Percentiles rank a stretch among this genome's conserved stretches.
These are phyloP conservation scores for Platygyra sinensis DNA, from an alignment of 64 coral and sea anemone species.

Conservation along the genomic window DNA sequence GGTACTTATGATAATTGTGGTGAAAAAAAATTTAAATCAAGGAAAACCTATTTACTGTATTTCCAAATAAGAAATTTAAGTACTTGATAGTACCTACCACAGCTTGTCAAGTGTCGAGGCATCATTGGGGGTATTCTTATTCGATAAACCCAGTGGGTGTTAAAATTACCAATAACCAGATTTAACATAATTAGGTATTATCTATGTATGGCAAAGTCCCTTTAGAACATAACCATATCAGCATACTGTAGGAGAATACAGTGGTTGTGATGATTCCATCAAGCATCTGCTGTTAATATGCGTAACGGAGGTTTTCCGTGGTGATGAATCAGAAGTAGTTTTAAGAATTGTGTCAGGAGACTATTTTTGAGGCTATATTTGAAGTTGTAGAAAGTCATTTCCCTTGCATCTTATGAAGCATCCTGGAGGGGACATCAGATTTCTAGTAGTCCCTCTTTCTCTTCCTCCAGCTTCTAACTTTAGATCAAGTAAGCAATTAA, in stretches of 20 bases:
- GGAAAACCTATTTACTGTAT: no score
- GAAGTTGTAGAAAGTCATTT: background rate
- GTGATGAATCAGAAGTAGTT: background rate
- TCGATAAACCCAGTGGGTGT: background rate
- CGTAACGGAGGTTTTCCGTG: background rate
- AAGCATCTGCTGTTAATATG: background rate
- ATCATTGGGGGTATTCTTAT: no score
- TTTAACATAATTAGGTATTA: background rate
- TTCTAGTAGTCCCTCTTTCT: background rate
- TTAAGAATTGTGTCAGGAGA: background rate
- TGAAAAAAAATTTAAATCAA: no score
- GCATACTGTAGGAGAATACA: background rate
- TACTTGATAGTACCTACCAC: no score
- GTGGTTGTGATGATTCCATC: background rate
- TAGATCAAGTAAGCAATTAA: background rate
- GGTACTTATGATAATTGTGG: no score
- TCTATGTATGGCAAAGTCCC: background rate
- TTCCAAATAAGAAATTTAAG: no score
- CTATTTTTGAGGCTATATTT: background rate
- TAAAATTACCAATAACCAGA: background rate
- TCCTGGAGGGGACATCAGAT: background rate
- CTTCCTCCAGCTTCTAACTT: background rate
- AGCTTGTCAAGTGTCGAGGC: no score
- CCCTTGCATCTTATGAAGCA: background rate
- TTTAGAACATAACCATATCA: background rate